Base-by-base conservation (phyloP, 2,888 invertebrate genomes). In the Drosophila cracens region DNA sequence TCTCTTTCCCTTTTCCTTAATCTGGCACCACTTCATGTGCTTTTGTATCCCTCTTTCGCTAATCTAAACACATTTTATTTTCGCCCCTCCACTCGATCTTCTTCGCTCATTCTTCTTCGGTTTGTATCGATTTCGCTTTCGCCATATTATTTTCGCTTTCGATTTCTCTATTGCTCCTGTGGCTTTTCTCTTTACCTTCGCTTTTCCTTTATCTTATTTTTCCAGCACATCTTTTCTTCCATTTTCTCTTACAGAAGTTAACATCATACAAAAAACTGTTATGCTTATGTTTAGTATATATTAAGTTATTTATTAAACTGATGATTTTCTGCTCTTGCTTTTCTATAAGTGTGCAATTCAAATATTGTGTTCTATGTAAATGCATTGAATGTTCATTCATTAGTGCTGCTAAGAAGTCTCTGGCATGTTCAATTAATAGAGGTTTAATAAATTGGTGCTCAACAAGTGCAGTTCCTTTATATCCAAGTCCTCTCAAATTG, bases 371-470 rank as follows among this genome's bases (percentile, higher is more conserved):
- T 16, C 18, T 10, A 29, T 43, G 36, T 51, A 18, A 52, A 53
- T 34, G 27, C 10, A 25, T 54, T 38, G 1, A 13, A 4, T n/a
- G 27, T 36, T 66, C 29, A 51, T 60, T 29, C 10, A 7, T 53
- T 16, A 13, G 60, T 70, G 61, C 61, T 56, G 48, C 21, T 25
- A 33, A 13, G 29, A n/a, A 13, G 2, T 13, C 31, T 18, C 10
- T 29, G 46, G 21, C 29, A 33, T 5, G 16, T 13, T 21, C 18
- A 48, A 29, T 25, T 33, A 36, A 62, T 25, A 31, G 18, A 36
- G 27, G 25, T 48, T 25, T 25, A 56, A 13, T n/a, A 49, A 51
- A 33, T 43, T 21, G 21, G 68, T 70, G 67, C 67, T 27, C 31
- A 7, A 29, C 25, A 43, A 27, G 57, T 68, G 57, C 51, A 43